These are phyloP conservation scores for Agrotis clavis DNA, from an alignment of 2,888 invertebrate species.

Conservation along the genomic window DNA sequence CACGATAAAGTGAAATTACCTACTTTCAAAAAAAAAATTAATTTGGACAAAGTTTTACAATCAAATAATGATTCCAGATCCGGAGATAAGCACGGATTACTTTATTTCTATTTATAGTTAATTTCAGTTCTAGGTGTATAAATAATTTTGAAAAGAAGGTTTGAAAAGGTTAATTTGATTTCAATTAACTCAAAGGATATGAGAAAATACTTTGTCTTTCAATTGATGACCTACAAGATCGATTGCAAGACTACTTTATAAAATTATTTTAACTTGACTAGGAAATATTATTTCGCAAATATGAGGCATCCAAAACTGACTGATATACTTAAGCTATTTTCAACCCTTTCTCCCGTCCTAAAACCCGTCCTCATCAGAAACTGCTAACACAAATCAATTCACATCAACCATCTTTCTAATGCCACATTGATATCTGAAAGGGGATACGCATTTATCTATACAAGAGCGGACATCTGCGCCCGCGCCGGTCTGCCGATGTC, in stretches of 20 bases:
- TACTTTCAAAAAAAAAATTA: too few relatives aligned
- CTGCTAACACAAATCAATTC: slow-evolving; percentile 29
- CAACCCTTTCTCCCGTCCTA: too few relatives aligned
- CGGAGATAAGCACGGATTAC: neutral
- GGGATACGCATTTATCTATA: slow-evolving; percentile 61
- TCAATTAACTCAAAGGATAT: neutral
- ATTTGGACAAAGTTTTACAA: neutral
- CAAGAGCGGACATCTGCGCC: slow-evolving; percentile 52
- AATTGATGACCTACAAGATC: too few relatives aligned
- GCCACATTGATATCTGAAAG: slow-evolving; percentile 42
- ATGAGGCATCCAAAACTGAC: neutral
- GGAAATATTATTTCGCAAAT: too few relatives aligned
- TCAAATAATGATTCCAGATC: neutral
- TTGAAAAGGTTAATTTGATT: slow-evolving; percentile 26
- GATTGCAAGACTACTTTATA: neutral
- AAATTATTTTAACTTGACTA: neutral
- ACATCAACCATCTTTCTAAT: slow-evolving; percentile 43
- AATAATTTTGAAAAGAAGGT: too few relatives aligned
- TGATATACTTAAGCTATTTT: neutral
- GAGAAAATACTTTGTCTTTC: too few relatives aligned
- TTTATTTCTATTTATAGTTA: slow-evolving; percentile 9
- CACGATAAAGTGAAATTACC: neutral
- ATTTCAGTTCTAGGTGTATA: too few relatives aligned
- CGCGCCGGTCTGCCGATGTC: slow-evolving; percentile 69
- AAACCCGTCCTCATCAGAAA: neutral